These are phyloP conservation scores for Drosophila buzzatii DNA, from an alignment of 2,888 invertebrate genomes.

Conservation along the genomic window DNA sequence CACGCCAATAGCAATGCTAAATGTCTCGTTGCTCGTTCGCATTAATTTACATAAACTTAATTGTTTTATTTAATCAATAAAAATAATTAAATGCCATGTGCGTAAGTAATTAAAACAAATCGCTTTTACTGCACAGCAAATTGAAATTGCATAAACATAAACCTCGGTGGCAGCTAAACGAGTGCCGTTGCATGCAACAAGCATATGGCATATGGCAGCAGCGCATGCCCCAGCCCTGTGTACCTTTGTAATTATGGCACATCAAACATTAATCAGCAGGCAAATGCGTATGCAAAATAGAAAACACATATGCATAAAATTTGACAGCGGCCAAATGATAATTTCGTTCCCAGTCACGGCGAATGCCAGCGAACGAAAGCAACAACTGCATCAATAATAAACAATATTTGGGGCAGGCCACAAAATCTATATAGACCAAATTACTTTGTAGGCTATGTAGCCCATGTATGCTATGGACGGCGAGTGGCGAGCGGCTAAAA, in stretches of 20 bases:
- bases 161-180: slow-evolving; percentile 34
- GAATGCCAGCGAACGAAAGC: slow-evolving; percentile 12
- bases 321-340: slow-evolving; percentile 63
- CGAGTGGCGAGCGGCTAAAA: slow-evolving; percentile 11
- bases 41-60: slow-evolving; percentile 81
- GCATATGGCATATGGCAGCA: slow-evolving; percentile 3
- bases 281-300: slow-evolving; percentile 57
- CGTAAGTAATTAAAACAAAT: slow-evolving; percentile 81
- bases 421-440: slow-evolving; percentile 64
- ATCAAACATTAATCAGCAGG: slow-evolving; percentile 78
- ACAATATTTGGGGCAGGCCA: slow-evolving; percentile 41
- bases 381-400: slow-evolving; percentile 26
- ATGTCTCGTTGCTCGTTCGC: slow-evolving; percentile 42
- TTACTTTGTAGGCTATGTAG: slow-evolving; percentile 62
- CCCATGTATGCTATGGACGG: no score
- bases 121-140: slow-evolving; percentile 75
- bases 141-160: slow-evolving; percentile 78
- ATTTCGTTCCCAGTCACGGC: slow-evolving; percentile 60
- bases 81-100: slow-evolving; percentile 81
- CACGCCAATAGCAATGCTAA: slow-evolving; percentile 46
- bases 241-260: slow-evolving; percentile 70
- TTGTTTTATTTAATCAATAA: slow-evolving; percentile 83
- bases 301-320: slow-evolving; percentile 37
- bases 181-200: slow-evolving; percentile 63
- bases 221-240: slow-evolving; percentile 14